Evolutionary conservation across 2,888 invertebrate species (phyloP).

Genomic region (Lymantria dispar): DNA sequence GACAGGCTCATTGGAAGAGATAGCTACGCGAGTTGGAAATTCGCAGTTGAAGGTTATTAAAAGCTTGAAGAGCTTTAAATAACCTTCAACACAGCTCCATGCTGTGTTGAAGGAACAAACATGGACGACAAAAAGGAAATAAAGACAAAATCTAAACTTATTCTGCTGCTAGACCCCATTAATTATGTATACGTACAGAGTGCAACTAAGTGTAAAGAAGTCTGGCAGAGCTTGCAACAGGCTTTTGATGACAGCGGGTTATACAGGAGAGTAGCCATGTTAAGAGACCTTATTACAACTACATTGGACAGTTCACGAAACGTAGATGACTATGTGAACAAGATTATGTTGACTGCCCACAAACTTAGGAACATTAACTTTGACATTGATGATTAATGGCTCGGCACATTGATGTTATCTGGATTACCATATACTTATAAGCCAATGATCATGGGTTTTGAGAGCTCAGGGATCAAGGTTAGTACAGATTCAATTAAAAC

Average conservation of each 20-base stretch:
- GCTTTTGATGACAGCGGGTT: neutral
- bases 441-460: neutral
- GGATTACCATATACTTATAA: neutral
- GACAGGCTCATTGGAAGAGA: neutral
- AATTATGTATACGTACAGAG: neutral
- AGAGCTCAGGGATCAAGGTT: neutral
- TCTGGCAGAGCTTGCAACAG: neutral
- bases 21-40: neutral
- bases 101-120: neutral
- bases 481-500: conserved; percentile 5
- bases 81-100: too few relatives aligned
- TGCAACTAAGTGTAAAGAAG: neutral
- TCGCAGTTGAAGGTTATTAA: neutral
- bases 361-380: conserved; percentile 14
- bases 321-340: neutral
- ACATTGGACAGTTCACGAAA: neutral
- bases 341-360: neutral
- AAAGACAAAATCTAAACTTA: neutral
- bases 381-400: conserved; percentile 12
- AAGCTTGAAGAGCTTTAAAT: neutral
- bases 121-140: neutral
- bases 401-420: conserved; percentile 10
- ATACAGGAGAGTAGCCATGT: neutral
- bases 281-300: neutral
- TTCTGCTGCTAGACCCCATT: neutral